phyloP scores from a whole-genome alignment of 2,113 vertebrate species.

The Ophiodon elongatus region DNA sequence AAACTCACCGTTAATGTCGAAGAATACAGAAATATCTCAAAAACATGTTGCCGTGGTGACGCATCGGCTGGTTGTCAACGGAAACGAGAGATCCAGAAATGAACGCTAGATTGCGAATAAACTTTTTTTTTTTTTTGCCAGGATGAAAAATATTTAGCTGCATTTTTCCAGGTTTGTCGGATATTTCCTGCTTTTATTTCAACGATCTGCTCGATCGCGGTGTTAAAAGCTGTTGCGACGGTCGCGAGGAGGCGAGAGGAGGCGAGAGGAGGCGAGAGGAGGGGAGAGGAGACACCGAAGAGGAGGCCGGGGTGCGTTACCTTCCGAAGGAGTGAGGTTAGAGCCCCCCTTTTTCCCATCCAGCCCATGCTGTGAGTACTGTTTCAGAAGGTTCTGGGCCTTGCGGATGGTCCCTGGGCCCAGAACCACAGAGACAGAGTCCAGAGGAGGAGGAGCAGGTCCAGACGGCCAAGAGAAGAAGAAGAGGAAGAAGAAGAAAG shows the following conservation, averaged over 20 bases:
- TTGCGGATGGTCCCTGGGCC: slow-evolving; percentile 99
- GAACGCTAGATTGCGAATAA: too few species aligned
- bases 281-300: slow-evolving; percentile 52
- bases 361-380: slow-evolving; percentile 99
- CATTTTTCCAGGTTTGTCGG: neutral
- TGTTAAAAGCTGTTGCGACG: slow-evolving; percentile 49
- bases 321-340: slow-evolving; percentile 99
- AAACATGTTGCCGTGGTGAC: too few species aligned
- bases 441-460: slow-evolving; percentile 62
- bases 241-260: slow-evolving; percentile 9
- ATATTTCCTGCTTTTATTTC: accelerated
- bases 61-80: too few species aligned
- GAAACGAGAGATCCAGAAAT: too few species aligned
- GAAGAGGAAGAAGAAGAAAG: slow-evolving; percentile 83
- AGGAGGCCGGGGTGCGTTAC: slow-evolving; percentile 86
- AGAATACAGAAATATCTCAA: too few species aligned
- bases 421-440: slow-evolving; percentile 84
- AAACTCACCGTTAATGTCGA: too few species aligned
- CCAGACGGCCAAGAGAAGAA: slow-evolving; percentile 80
- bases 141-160: neutral
- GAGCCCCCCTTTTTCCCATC: slow-evolving; percentile 99
- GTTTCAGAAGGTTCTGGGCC: slow-evolving; percentile 99
- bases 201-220: neutral
- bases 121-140: too few species aligned
- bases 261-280: slow-evolving; percentile 9